Base-by-base conservation (phyloP, 2,113 vertebrate genomes). In the Sinocyclocheilus grahami region DNA sequence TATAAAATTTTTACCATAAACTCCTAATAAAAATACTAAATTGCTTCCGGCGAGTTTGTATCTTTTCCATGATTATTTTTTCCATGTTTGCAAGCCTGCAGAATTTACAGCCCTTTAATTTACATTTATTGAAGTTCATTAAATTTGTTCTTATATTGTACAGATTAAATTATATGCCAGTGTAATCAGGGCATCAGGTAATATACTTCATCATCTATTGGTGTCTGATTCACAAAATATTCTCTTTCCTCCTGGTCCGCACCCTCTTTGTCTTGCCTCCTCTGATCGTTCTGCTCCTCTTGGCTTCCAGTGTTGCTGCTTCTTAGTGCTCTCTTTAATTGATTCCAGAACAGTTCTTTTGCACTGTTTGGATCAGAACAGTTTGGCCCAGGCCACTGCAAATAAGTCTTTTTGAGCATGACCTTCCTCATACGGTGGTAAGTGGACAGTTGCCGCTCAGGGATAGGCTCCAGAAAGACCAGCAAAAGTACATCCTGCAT, bases 361-460 rank as follows among this genome's bases (percentile, higher is more conserved):
- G 96, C 96, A 1, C 94, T 90, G 1, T 30, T 83, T 0, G 94
- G 95, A 0, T 91, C 55, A 0, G 60, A 84, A 85, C 94, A 95
- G 75, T 94, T 87, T 18, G 88, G 71, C 60, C 87, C 89, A 16
- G 96, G 96, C 96, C 97, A 98, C 22, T 93, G 95, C 69, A 97
- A 92, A 87, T 97, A 96, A 0, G 96, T 98, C 79, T 96, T 96
- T 86, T 91, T 95, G 27, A 96, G 88, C 94, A 97, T 95, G 60
- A 97, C 94, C 30, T 96, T 96, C 78, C 96, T 95, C 95, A 97
- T 97, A 78, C 93, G 92, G 88, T 97, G 96, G 87, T 96, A 97
- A 30, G 91, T 93, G 0, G 95, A 96, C 42, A 98, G 91, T 86
- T 96, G 94, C 0, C 94, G 92, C 14, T 96, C 91, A 0, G 94